phyloP scores from a whole-genome alignment of 2,888 invertebrate species.

The Buathra laborator region DNA sequence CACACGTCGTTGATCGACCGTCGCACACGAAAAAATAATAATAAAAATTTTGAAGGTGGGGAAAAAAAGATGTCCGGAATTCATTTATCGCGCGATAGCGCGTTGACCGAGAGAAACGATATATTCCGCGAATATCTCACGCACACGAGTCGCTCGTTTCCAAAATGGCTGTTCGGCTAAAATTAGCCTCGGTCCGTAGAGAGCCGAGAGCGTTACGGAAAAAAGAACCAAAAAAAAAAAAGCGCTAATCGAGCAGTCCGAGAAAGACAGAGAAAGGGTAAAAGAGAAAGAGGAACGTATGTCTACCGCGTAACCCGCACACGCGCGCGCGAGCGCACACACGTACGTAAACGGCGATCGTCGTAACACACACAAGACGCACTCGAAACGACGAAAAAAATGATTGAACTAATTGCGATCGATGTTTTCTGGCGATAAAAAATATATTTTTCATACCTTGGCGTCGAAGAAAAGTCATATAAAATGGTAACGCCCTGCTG shows the following conservation, averaged over 20 bases:
- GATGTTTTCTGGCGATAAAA: conserved; percentile 4
- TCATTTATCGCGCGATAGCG: conserved; percentile 19
- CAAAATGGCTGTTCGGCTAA: conserved; percentile 83
- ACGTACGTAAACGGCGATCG: not conserved
- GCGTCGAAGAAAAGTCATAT: conserved; percentile 98
- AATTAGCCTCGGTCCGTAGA: conserved; percentile 76
- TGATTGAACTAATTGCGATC: conserved; percentile 4
- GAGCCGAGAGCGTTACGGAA: conserved; percentile 33
- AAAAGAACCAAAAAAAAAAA: conserved; percentile 39
- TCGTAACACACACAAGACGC: not conserved
- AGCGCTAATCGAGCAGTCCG: conserved; percentile 44
- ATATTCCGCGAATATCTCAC: conserved; percentile 70
- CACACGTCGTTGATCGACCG: not conserved
- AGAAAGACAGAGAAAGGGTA: conserved; percentile 25
- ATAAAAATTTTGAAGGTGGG: not conserved
- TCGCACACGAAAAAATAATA: not conserved
- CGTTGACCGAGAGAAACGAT: conserved; percentile 32
- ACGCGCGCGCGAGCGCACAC: not conserved
- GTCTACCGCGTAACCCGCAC: not conserved
- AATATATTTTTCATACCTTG: conserved; percentile 90
- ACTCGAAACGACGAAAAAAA: not conserved
- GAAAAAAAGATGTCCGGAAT: not conserved
- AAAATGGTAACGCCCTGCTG: conserved; percentile 96
- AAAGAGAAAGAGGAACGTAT: conserved; percentile 24
- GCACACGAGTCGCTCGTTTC: conserved; percentile 71